A percentile compares a stretch with the other conserved stretches of the same genome.
phyloP scores from a whole-genome alignment of 2,888 invertebrate genomes.

The Xiphydria camelus region DNA sequence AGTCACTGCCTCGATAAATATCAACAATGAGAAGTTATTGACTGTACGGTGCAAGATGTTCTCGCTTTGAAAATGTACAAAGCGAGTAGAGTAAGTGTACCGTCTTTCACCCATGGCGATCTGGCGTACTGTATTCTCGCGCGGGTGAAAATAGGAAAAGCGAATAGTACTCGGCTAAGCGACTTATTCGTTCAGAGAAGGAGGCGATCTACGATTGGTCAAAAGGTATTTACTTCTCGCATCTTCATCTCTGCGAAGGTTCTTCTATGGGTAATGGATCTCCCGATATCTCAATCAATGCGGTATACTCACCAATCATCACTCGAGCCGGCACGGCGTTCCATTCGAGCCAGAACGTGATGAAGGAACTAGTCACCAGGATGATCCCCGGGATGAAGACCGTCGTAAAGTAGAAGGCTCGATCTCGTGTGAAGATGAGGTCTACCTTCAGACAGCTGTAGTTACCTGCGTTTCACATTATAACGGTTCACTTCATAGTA shows the following conservation, averaged over 20 bases:
- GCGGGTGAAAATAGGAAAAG: no score
- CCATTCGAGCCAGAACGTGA: conserved; percentile 97
- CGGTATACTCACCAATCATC: conserved; percentile 91
- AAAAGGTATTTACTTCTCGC: not conserved
- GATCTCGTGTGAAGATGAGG: conserved; percentile 91
- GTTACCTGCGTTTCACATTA: conserved; percentile 69
- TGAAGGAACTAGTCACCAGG: conserved; percentile 94
- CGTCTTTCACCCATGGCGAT: no score
- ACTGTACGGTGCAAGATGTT: no score
- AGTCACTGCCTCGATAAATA: no score
- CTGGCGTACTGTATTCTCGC: no score
- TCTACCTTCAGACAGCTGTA: conserved; percentile 95
- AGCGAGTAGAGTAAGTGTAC: no score
- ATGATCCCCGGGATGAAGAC: conserved; percentile 96
- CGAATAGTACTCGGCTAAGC: no score
- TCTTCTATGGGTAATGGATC: not conserved
- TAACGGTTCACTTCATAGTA: conserved; percentile 7
- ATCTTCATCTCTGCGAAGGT: no score
- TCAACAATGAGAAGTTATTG: no score
- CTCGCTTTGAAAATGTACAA: no score
- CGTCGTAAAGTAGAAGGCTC: conserved; percentile 96
- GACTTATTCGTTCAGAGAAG: no score
- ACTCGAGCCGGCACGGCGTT: conserved; percentile 95
- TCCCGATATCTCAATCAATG: conserved; percentile 15
- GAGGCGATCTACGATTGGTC: no score